Evolutionary conservation across 2,113 vertebrate species (phyloP).

Genomic region (Capreolus pygargus): DNA sequence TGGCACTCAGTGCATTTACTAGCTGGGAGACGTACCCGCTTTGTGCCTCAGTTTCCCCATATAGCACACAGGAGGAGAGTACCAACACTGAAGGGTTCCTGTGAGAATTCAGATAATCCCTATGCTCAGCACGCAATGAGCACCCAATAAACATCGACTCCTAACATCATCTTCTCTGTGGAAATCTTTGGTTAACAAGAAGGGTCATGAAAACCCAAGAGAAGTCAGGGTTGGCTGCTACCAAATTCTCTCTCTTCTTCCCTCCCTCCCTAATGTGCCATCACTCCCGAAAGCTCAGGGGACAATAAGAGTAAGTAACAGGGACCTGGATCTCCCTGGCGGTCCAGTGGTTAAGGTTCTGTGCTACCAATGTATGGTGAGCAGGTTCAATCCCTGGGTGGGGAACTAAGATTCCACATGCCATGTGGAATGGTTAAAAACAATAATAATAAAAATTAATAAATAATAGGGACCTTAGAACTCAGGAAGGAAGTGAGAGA

Average conservation of each 20-base stretch:
- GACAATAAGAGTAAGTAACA: not conserved
- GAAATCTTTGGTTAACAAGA: not conserved
- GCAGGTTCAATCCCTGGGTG: not conserved
- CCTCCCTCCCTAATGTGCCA: not conserved
- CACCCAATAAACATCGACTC: not conserved
- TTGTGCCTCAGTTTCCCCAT: not conserved
- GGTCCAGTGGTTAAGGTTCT: not conserved
- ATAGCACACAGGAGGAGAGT: not conserved
- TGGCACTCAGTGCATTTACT: no score
- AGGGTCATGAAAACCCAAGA: not conserved
- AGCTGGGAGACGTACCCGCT: not conserved
- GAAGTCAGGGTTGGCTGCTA: not conserved
- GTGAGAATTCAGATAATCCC: not conserved
- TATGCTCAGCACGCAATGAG: not conserved
- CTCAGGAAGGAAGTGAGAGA: not conserved
- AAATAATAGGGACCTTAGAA: not conserved
- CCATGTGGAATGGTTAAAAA: not conserved
- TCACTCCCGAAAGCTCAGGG: not conserved
- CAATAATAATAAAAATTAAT: not conserved
- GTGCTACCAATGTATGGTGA: not conserved
- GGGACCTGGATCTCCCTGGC: not conserved
- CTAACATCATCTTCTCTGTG: not conserved
- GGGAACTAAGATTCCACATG: not conserved
- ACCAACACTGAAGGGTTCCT: not conserved
- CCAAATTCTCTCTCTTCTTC: not conserved